Evolutionary conservation across 2,113 vertebrate species (phyloP).

Genomic region (Megaleporinus macrocephalus): DNA sequence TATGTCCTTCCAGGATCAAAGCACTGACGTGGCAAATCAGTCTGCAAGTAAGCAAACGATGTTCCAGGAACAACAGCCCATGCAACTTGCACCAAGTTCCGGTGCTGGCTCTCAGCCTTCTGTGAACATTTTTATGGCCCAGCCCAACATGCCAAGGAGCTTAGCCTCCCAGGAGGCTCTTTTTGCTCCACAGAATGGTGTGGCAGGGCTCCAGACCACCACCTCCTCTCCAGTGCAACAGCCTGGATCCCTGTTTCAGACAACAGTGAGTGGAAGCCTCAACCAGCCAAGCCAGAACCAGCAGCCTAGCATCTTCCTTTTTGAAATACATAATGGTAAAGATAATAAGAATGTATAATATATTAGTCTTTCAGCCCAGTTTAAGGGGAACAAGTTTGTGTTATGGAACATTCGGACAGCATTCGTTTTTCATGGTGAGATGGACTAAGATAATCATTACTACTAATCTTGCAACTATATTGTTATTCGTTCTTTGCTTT

Average conservation of each 20-base stretch:
- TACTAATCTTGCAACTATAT: too few species aligned
- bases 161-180: slow-evolving; percentile 84
- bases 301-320: slow-evolving; percentile 93
- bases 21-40: slow-evolving; percentile 81
- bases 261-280: slow-evolving; percentile 82
- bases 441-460: too few species aligned
- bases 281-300: slow-evolving; percentile 86
- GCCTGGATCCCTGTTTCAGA: slow-evolving; percentile 85
- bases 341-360: slow-evolving; percentile 43
- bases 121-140: slow-evolving; percentile 90
- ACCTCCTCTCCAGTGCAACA: slow-evolving; percentile 88
- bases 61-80: slow-evolving; percentile 92
- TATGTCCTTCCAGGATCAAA: slow-evolving; percentile 89
- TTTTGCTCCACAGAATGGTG: slow-evolving; percentile 86
- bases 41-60: slow-evolving; percentile 82
- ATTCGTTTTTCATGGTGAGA: too few species aligned
- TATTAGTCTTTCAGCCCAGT: not conserved
- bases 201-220: slow-evolving; percentile 85
- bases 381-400: not conserved
- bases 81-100: slow-evolving; percentile 87
- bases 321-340: slow-evolving; percentile 95
- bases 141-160: slow-evolving; percentile 88
- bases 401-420: not conserved
- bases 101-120: slow-evolving; percentile 83
- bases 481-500: too few species aligned